Percentiles rank a stretch among this genome's conserved stretches.
These are phyloP conservation scores for Vandiemenella viatica DNA, from an alignment of 2,888 invertebrate genomes.

Conservation along the genomic window DNA sequence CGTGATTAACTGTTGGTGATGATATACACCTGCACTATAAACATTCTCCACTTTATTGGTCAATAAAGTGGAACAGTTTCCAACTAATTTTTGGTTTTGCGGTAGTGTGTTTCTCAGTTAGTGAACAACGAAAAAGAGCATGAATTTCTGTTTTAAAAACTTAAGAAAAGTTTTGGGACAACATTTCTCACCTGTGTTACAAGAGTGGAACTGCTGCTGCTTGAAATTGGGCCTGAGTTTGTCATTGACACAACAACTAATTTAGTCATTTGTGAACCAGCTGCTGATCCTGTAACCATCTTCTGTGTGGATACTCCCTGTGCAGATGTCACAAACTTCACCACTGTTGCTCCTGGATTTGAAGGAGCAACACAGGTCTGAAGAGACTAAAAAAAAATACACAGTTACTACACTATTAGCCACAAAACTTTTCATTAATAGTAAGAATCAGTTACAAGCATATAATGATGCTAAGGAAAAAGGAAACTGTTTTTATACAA, in stretches of 20 bases:
- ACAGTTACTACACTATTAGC: too few species aligned
- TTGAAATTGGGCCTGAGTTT: constrained; percentile 23
- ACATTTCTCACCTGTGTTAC: constrained; percentile 6
- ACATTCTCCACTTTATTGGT: too few species aligned
- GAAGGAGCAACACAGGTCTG: neutral
- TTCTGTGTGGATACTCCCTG: constrained; percentile 16
- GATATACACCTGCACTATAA: too few species aligned
- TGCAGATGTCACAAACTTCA: constrained; percentile 29
- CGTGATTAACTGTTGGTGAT: too few species aligned
- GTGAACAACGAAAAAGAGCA: too few species aligned
- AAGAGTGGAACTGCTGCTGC: constrained; percentile 3
- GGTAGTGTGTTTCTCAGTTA: too few species aligned
- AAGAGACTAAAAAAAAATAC: neutral
- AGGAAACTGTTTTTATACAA: too few species aligned
- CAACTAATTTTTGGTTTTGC: too few species aligned
- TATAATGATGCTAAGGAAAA: too few species aligned
- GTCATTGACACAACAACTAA: constrained; percentile 36
- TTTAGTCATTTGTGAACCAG: constrained; percentile 24
- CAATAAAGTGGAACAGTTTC: too few species aligned
- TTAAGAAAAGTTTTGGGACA: too few species aligned
- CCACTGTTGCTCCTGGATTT: constrained; percentile 22
- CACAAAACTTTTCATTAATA: neutral
- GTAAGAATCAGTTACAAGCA: neutral
- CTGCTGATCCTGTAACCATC: constrained; percentile 6
- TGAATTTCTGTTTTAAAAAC: too few species aligned